Percentiles rank a stretch among this genome's conserved stretches.
These are phyloP conservation scores for Buathra laborator DNA, from an alignment of 2,888 invertebrate species.

Conservation along the genomic window DNA sequence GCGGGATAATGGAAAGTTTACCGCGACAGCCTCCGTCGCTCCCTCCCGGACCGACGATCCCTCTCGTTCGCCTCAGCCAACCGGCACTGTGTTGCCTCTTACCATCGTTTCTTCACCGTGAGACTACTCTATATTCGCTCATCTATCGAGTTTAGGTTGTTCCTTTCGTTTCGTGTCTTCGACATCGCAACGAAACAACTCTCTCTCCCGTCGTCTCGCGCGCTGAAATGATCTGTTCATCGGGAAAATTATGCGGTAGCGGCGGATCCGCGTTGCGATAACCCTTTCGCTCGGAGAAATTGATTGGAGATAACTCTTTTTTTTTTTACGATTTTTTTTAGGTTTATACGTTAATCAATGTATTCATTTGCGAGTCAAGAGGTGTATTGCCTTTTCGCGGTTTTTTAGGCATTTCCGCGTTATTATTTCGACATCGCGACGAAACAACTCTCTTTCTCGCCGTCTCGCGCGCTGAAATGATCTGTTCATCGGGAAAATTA, in stretches of 20 bases:
- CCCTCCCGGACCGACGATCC: background rate
- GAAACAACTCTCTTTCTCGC: background rate
- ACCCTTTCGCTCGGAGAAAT: no score
- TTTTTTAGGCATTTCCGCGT: background rate
- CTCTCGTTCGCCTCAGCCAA: conserved; percentile 60
- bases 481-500: no score
- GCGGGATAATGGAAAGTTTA: conserved; percentile 84
- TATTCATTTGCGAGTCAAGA: no score
- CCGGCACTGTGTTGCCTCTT: conserved; percentile 56
- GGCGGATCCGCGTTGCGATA: no score
- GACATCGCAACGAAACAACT: background rate
- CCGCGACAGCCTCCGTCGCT: conserved; percentile 77
- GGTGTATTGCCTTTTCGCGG: no score
- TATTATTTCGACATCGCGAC: background rate
- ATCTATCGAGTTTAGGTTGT: conserved; percentile 61
- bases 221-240: background rate
- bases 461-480: background rate
- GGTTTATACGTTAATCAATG: no score
- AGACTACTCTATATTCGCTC: conserved; percentile 60
- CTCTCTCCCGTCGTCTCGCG: background rate
- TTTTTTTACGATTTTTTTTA: no score
- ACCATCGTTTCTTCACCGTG: conserved; percentile 58
- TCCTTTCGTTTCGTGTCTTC: conserved; percentile 23
- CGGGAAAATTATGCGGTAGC: no score
- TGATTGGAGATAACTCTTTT: no score